Conservation (phyloP, 2,888 invertebrate genomes). For the Drosophila kuntzei region DNA sequence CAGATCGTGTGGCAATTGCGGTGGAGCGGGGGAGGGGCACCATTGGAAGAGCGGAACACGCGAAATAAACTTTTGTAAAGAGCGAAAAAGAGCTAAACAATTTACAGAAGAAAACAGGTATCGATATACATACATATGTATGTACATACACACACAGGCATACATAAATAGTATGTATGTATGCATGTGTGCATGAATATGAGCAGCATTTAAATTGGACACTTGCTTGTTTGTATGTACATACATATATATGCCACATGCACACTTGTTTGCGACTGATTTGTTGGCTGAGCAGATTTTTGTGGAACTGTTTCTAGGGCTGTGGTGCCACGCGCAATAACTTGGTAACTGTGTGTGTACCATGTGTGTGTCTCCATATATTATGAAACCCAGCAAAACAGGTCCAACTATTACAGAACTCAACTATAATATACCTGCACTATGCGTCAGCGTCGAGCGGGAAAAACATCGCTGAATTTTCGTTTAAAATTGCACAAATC, state of each 20-base stretch:
- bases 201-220: slow-evolving; percentile 32
- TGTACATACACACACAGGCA: slow-evolving; percentile 6
- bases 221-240: slow-evolving; percentile 21
- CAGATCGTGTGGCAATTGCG: slow-evolving; percentile 9
- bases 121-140: slow-evolving; percentile 14
- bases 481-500: too few relatives aligned
- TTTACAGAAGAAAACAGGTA: slow-evolving; percentile 64
- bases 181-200: slow-evolving; percentile 19
- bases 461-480: too few relatives aligned
- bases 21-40: background rate
- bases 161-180: background rate
- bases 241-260: slow-evolving; percentile 13
- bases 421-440: slow-evolving; percentile 35
- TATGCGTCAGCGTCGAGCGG: background rate
- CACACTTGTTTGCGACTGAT: slow-evolving; percentile 31
- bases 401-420: background rate
- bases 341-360: background rate
- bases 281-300: slow-evolving; percentile 66
- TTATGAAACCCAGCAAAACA: slow-evolving; percentile 32
- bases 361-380: slow-evolving; percentile 11
- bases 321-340: slow-evolving; percentile 53
- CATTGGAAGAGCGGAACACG: slow-evolving; percentile 60
- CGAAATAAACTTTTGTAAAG: slow-evolving; percentile 52
- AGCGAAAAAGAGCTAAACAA: slow-evolving; percentile 53
- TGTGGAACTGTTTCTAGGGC: slow-evolving; percentile 40